Evolutionary conservation across 2,888 invertebrate genomes (phyloP), one percentile per base, ranked within the genome.

Genomic region (Lasioglossum lativentre): DNA sequence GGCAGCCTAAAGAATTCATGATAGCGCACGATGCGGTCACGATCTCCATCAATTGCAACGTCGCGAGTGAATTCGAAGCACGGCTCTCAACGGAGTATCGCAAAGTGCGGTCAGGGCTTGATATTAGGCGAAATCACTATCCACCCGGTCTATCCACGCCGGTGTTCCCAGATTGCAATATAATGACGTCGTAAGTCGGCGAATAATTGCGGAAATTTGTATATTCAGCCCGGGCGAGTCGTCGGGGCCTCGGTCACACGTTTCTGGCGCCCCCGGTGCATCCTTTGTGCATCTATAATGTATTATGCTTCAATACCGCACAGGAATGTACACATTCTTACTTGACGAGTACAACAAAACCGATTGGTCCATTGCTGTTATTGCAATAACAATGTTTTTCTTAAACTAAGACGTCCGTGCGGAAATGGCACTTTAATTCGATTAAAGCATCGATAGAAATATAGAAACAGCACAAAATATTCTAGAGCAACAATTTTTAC

Each of bases 151-250:
- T 87, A 86, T 74, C 56, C 83, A 78, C 88, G 85, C 81, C 83
- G 87, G 85, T 89, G 88, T 88, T 90, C 86, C 79, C 84, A 92
- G 92, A 93, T 94, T 93, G 91, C 90, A 82, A 86, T 91, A 91
- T 93, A 94, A 94, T 89, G 93, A 93, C 90, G 90, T 91, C 92
- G 90, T 94, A 93, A 93, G 89, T 93, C 89, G 92, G 87, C 89
- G 86, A 89, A 87, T 88, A 92, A 93, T 93, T 89, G 80, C 87
- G 40, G 88, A 79, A 89, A 89, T 85, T 85, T 86, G 74, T 84
- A 80, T 75, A 88, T 84, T 66, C 74, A 86, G 63, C 52, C 77
- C 40, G 78, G 59, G 47, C 78, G 78, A 83, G 73, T 75, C 72
- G 75, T 75, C 70, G 59, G 47, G 80, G 82, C 73, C 73, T 66